These are phyloP conservation scores for Euleptes europaea DNA, from an alignment of 2,113 vertebrate genomes.

Conservation along the genomic window DNA sequence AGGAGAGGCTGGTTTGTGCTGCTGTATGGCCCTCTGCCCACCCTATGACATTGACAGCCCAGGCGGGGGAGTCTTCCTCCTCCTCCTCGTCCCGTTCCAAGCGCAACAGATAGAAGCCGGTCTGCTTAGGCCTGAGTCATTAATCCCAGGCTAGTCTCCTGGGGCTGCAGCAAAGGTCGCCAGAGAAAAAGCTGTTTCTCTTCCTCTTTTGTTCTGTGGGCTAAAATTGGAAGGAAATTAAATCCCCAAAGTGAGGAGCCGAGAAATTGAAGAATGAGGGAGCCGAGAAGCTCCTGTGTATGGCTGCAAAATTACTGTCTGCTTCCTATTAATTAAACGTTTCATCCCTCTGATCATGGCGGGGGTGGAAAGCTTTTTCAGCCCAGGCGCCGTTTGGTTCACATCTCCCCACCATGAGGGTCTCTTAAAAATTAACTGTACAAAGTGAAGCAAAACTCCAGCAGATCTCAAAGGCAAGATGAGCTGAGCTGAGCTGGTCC, in stretches of 20 bases:
- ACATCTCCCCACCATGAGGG: conserved; percentile 3
- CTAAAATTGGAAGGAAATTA: conserved; percentile 50
- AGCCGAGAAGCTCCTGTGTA: conserved; percentile 10
- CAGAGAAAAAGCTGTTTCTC: conserved; percentile 39
- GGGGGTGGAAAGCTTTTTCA: neutral
- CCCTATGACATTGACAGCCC: neutral
- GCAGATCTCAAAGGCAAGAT: neutral
- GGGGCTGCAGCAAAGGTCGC: conserved; percentile 26
- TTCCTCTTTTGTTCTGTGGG: conserved; percentile 38
- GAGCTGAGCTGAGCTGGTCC: no score
- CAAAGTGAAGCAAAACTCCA: neutral
- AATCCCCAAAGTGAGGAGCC: conserved; percentile 20
- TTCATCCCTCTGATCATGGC: neutral
- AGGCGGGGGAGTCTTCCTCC: neutral
- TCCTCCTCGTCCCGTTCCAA: rapidly evolving
- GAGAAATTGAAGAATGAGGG: conserved; percentile 19
- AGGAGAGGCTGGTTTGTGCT: neutral
- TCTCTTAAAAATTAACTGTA: conserved; percentile 16
- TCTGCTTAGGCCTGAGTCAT: rapidly evolving
- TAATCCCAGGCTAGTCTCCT: neutral
- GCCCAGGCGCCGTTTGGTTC: neutral
- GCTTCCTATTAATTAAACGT: conserved; percentile 27
- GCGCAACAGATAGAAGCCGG: no score
- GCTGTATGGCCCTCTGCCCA: neutral
- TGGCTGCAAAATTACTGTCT: conserved; percentile 32